phyloP scores from a whole-genome alignment of 2,888 invertebrate species.

The Pristionchus japonicus region DNA sequence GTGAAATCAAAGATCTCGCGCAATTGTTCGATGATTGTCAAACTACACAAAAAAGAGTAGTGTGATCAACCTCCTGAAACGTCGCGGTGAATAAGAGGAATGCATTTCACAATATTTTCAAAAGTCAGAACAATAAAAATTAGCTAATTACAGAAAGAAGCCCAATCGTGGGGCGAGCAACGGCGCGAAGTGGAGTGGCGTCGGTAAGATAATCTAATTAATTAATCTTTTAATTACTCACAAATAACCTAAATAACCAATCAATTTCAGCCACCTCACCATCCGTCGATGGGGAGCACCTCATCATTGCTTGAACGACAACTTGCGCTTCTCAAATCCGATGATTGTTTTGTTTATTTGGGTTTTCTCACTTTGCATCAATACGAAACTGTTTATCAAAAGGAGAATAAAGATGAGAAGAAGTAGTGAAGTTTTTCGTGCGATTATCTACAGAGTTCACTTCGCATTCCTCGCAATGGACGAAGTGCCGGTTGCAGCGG shows the following conservation, averaged over 20 bases:
- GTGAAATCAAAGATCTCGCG: too few species aligned
- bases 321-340: not conserved
- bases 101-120: too few species aligned
- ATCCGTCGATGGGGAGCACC: not conserved
- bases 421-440: too few species aligned
- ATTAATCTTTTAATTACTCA: not conserved
- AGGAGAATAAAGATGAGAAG: too few species aligned
- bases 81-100: too few species aligned
- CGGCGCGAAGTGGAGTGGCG: conserved; percentile 28
- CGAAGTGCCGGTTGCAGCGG: not conserved
- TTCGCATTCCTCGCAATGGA: not conserved
- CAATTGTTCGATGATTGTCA: too few species aligned
- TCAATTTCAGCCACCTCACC: conserved; percentile 9
- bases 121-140: too few species aligned
- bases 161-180: not conserved
- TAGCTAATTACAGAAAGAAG: conserved; percentile 3
- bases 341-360: too few species aligned
- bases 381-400: not conserved
- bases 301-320: not conserved
- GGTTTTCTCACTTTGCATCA: not conserved
- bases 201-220: not conserved
- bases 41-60: too few species aligned
- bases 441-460: too few species aligned
- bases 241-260: not conserved
- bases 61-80: too few species aligned